These are phyloP conservation scores for Psammodynastes pulverulentus DNA, from an alignment of 2,113 vertebrate species.

Conservation along the genomic window DNA sequence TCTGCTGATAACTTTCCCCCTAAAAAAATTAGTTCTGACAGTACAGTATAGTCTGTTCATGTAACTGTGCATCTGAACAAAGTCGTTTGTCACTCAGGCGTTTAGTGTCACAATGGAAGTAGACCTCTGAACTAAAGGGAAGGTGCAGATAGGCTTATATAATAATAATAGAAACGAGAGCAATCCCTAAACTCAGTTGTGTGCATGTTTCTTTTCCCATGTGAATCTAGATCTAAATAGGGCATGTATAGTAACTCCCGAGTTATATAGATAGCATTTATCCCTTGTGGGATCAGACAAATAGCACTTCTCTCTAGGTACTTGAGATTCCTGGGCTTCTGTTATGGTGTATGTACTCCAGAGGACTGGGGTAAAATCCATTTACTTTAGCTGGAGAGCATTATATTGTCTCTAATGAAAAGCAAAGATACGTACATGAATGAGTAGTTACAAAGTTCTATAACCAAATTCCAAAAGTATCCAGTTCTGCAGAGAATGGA, in stretches of 20 bases:
- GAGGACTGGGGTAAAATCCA: background rate
- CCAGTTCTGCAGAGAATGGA: background rate
- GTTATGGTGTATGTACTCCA: background rate
- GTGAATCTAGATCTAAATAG: background rate
- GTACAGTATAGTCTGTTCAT: background rate
- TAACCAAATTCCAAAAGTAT: background rate
- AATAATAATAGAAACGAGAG: background rate
- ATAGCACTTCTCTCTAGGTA: background rate
- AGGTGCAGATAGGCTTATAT: background rate
- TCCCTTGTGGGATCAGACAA: background rate
- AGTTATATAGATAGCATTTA: background rate
- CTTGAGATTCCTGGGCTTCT: background rate
- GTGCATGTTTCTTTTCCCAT: constrained; percentile 2
- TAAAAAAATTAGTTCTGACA: background rate
- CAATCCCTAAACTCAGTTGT: background rate
- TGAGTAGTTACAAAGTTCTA: background rate
- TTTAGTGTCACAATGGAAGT: background rate
- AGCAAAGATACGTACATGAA: background rate
- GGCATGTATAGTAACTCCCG: background rate
- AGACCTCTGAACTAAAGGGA: background rate
- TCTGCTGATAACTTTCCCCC: background rate
- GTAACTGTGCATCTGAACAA: background rate
- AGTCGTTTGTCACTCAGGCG: background rate
- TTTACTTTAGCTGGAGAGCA: background rate
- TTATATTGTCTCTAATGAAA: background rate